Percentiles rank a stretch among this genome's conserved stretches.
Conservation (phyloP, 2,113 vertebrate species). For the Protobothrops mucrosquamatus region DNA sequence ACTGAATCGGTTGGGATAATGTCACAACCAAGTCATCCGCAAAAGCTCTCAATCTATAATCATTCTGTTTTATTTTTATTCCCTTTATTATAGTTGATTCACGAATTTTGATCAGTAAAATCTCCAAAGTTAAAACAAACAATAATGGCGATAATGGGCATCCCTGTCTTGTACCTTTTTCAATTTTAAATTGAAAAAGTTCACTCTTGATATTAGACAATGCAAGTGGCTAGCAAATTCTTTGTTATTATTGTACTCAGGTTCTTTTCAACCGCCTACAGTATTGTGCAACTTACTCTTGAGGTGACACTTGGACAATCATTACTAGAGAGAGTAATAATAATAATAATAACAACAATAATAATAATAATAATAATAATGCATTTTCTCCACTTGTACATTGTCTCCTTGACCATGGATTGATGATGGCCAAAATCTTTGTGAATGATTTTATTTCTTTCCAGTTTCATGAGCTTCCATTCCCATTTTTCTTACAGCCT, state of each 20-base stretch:
- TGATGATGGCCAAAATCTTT: background rate
- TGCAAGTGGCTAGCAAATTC: background rate
- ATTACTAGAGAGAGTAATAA: background rate
- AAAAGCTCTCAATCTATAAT: no score
- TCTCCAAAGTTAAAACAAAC: no score
- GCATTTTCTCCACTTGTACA: background rate
- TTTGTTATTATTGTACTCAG: background rate
- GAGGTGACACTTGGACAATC: background rate
- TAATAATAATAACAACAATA: no score
- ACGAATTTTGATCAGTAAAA: no score
- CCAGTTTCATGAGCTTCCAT: background rate
- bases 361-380: background rate
- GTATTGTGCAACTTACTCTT: background rate
- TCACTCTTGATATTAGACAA: background rate
- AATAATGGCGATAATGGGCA: no score
- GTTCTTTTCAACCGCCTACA: background rate
- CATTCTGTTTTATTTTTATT: no score
- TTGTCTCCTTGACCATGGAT: background rate
- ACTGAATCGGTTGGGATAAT: no score
- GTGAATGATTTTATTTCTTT: background rate
- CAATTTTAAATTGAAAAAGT: no score
- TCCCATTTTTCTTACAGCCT: background rate
- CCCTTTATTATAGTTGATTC: no score
- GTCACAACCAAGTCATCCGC: no score
- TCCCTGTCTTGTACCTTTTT: no score